phyloP scores from a whole-genome alignment of 2,888 invertebrate genomes.

The Troides oblongomaculatus region DNA sequence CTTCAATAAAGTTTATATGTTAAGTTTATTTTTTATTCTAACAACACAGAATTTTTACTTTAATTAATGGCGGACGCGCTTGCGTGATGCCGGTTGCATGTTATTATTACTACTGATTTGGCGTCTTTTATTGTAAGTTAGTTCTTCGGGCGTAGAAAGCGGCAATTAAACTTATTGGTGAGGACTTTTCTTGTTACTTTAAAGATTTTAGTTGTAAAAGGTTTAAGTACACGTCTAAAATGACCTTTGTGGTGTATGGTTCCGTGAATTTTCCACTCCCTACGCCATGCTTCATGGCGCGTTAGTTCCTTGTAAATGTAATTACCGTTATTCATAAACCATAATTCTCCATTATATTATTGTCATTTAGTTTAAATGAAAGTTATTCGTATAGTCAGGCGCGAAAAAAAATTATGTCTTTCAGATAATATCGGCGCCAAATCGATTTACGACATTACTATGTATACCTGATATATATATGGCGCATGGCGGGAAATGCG shows the following conservation, averaged over 20 bases:
- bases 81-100: slow-evolving; percentile 79
- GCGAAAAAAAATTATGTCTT: slow-evolving; percentile 47
- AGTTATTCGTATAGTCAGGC: slow-evolving; percentile 1
- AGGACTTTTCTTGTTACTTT: slow-evolving; percentile 39
- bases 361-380: neutral
- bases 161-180: slow-evolving; percentile 47
- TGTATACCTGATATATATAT: slow-evolving; percentile 39
- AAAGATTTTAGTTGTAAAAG: slow-evolving; percentile 1
- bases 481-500: slow-evolving; percentile 58
- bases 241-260: slow-evolving; percentile 34
- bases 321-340: slow-evolving; percentile 52
- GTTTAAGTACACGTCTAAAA: slow-evolving; percentile 16
- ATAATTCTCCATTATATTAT: slow-evolving; percentile 9
- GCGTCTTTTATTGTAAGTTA: slow-evolving; percentile 64
- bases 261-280: slow-evolving; percentile 66
- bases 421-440: slow-evolving; percentile 66
- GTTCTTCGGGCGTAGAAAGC: slow-evolving; percentile 53
- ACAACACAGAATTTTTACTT: slow-evolving; percentile 53
- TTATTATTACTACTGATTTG: slow-evolving; percentile 69
- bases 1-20: too few species aligned
- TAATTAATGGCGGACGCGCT: slow-evolving; percentile 75
- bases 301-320: slow-evolving; percentile 52
- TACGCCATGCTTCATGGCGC: slow-evolving; percentile 71
- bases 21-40: neutral
- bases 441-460: slow-evolving; percentile 35